A percentile compares a stretch with the other conserved stretches of the same genome.
Conservation (phyloP, 2,797 vertebrate genomes). For the Ptychadena robeensis region DNA sequence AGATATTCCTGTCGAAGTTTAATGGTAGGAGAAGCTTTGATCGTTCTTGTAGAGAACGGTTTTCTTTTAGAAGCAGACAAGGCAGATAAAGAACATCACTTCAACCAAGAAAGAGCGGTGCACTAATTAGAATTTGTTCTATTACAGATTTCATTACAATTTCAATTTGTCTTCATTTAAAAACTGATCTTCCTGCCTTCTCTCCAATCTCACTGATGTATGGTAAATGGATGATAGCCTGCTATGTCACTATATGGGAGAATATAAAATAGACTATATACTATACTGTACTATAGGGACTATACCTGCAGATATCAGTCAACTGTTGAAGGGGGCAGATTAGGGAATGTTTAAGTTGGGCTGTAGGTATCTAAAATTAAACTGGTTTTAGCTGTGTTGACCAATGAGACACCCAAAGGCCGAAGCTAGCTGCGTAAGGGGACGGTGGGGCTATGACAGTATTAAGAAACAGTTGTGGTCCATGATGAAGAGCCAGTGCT, state of each 20-base stretch:
- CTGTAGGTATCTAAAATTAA: too few relatives aligned
- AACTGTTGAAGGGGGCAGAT: not conserved
- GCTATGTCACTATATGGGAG: not conserved
- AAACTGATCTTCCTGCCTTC: not conserved
- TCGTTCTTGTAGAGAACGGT: conserved; percentile 6
- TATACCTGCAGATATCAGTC: too few relatives aligned
- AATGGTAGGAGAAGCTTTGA: conserved; percentile 5
- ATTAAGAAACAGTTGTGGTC: too few relatives aligned
- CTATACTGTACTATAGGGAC: too few relatives aligned
- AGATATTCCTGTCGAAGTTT: not conserved
- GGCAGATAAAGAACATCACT: conserved; percentile 18
- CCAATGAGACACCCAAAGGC: too few relatives aligned
- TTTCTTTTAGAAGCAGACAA: conserved; percentile 8
- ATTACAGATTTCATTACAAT: conserved; percentile 15
- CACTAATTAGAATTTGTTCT: conserved; percentile 31
- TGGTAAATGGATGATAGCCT: not conserved
- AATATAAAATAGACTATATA: too few relatives aligned
- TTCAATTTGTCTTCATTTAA: too few relatives aligned
- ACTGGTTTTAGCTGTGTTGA: too few relatives aligned
- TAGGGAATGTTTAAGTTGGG: not conserved
- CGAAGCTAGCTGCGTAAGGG: too few relatives aligned
- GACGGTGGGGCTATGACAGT: too few relatives aligned
- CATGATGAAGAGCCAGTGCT: too few relatives aligned
- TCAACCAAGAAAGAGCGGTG: conserved; percentile 19
- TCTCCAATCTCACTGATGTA: not conserved